Conservation (phyloP, 2,797 vertebrate species). For the Scleropages formosus region DNA sequence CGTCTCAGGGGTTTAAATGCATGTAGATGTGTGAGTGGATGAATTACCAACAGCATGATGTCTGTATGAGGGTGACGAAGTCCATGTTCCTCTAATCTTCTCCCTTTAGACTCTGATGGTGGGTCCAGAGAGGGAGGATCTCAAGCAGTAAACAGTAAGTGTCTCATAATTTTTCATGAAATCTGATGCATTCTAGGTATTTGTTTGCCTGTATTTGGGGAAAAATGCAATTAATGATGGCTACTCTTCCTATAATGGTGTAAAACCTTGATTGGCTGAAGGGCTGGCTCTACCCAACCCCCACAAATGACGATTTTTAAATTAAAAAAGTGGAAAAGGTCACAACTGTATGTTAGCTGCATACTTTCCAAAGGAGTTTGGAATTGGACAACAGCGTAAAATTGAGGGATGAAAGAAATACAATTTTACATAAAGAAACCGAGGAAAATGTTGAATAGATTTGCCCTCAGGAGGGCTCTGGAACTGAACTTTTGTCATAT, state of each 20-base stretch:
- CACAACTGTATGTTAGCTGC: too few species aligned
- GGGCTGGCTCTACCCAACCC: too few species aligned
- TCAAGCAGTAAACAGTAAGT: constrained; percentile 86
- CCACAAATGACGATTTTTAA: too few species aligned
- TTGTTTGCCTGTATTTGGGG: not conserved
- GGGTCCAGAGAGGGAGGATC: constrained; percentile 81
- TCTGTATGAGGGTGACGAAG: too few species aligned
- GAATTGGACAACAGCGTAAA: not conserved
- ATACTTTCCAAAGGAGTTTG: too few species aligned
- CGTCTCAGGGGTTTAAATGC: too few species aligned
- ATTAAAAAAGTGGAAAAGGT: too few species aligned
- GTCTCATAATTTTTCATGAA: constrained; percentile 1
- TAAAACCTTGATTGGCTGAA: too few species aligned
- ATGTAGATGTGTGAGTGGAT: too few species aligned
- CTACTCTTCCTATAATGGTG: not conserved
- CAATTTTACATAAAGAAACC: not conserved
- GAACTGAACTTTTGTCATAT: constrained; percentile 10
- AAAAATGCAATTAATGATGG: not conserved
- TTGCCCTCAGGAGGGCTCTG: constrained; percentile 8
- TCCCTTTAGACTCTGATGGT: constrained; percentile 81
- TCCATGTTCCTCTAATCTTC: not conserved
- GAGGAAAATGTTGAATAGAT: constrained; percentile 1
- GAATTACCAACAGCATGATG: too few species aligned
- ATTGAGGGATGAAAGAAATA: not conserved
- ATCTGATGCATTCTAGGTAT: not conserved